A percentile compares a stretch with the other conserved stretches of the same genome.
Evolutionary conservation across 1,140 invertebrate species (phyloP).

Genomic region (Zophobas atratus): DNA sequence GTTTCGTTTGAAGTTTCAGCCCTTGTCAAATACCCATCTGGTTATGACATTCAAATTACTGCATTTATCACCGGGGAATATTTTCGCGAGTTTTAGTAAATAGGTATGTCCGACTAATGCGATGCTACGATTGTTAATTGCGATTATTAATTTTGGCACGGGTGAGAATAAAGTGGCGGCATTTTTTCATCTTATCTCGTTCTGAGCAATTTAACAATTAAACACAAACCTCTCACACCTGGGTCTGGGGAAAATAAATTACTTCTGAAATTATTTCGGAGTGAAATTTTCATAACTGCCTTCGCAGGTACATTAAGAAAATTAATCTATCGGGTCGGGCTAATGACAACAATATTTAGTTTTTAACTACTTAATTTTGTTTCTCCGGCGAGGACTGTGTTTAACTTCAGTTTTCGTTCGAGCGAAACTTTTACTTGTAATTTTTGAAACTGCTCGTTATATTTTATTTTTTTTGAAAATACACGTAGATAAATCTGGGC

Average conservation of each 20-base stretch:
- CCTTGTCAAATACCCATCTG: slow-evolving; percentile 39
- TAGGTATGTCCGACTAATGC: slow-evolving; percentile 1
- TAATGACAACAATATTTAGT: neutral
- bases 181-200: neutral
- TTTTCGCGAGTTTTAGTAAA: neutral
- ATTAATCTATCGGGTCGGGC: slow-evolving; percentile 3
- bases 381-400: neutral
- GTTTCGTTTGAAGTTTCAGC: slow-evolving; percentile 35
- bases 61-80: slow-evolving; percentile 11
- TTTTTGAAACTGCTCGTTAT: too few relatives aligned
- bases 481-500: too few relatives aligned
- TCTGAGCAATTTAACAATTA: slow-evolving; percentile 1
- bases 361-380: slow-evolving; percentile 12
- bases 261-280: neutral
- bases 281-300: slow-evolving; percentile 7
- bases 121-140: neutral
- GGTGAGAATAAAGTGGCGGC: too few relatives aligned
- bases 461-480: too few relatives aligned
- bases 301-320: neutral
- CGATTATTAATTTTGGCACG: too few relatives aligned
- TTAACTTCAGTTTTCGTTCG: neutral
- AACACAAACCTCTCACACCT: neutral
- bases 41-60: slow-evolving; percentile 32
- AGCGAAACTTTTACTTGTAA: too few relatives aligned
- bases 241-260: neutral